phyloP scores from a whole-genome alignment of 2,888 invertebrate species.

The Coenonympha glycerion region DNA sequence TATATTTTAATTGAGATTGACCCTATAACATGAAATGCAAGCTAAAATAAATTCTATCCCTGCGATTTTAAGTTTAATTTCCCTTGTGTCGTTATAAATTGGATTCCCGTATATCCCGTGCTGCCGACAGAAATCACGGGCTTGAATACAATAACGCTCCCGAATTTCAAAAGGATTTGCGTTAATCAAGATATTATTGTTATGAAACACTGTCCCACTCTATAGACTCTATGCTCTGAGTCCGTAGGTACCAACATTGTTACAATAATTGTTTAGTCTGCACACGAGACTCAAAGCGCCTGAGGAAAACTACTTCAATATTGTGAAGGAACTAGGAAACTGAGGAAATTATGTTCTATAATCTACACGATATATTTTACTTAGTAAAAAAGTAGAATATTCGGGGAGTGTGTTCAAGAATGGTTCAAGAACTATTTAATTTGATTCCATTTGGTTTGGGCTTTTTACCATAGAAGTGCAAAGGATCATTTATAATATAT shows the following conservation, averaged over 20 bases:
- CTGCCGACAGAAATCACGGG: conserved; percentile 46
- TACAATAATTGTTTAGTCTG: conserved; percentile 1
- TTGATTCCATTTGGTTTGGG: too few species aligned
- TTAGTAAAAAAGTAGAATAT: too few species aligned
- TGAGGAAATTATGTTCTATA: too few species aligned
- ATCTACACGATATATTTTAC: too few species aligned
- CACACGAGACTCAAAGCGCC: too few species aligned
- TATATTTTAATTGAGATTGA: conserved; percentile 35
- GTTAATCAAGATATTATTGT: conserved; percentile 42
- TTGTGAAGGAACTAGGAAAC: too few species aligned
- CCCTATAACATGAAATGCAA: conserved; percentile 28
- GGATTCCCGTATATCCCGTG: conserved; percentile 47
- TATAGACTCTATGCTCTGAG: background rate
- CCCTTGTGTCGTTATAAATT: conserved; percentile 39
- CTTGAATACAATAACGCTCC: conserved; percentile 36
- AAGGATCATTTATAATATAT: too few species aligned
- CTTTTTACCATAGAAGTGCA: too few species aligned
- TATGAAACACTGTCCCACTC: conserved; percentile 3
- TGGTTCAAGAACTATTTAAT: too few species aligned
- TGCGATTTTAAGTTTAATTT: conserved; percentile 36
- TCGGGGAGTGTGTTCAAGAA: too few species aligned
- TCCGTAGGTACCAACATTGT: background rate
- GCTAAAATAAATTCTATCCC: conserved; percentile 29
- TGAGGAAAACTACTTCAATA: too few species aligned
- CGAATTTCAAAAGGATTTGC: conserved; percentile 43